Conservation (phyloP, 2,797 vertebrate species). For the Tokudaia tokunoshimensis region DNA sequence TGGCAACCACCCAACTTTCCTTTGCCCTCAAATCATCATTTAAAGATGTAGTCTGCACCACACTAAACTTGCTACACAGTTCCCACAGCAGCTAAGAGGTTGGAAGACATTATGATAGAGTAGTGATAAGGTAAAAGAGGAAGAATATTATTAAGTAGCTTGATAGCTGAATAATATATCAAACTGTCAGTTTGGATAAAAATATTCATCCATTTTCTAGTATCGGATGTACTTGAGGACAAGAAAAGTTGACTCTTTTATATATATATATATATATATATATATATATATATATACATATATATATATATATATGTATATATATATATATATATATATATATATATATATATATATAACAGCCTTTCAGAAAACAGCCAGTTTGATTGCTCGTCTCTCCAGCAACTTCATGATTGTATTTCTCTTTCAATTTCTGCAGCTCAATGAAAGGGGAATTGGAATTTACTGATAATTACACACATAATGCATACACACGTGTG, state of each 20-base stretch:
- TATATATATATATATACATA: slow-evolving; percentile 49
- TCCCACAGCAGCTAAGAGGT: slow-evolving; percentile 71
- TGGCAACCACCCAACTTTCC: slow-evolving; percentile 45
- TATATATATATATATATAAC: slow-evolving; percentile 46
- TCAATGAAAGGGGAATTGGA: slow-evolving; percentile 12
- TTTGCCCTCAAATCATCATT: slow-evolving; percentile 55
- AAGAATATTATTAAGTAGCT: slow-evolving; percentile 76
- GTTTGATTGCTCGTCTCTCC: slow-evolving; percentile 16
- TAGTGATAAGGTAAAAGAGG: slow-evolving; percentile 67
- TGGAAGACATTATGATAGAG: slow-evolving; percentile 40
- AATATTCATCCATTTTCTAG: slow-evolving; percentile 71
- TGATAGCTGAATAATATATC: slow-evolving; percentile 80
- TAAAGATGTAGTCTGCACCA: slow-evolving; percentile 41
- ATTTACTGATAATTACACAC: slow-evolving; percentile 39
- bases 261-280: slow-evolving; percentile 63
- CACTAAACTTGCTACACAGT: not conserved
- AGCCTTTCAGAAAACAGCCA: slow-evolving; percentile 57
- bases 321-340: slow-evolving; percentile 63
- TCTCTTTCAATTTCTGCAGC: slow-evolving; percentile 61
- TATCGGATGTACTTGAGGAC: slow-evolving; percentile 61
- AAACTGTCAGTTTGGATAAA: slow-evolving; percentile 73
- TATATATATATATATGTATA: slow-evolving; percentile 62
- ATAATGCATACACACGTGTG: not conserved
- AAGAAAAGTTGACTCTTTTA: slow-evolving; percentile 67
- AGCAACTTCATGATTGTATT: slow-evolving; percentile 53